phyloP scores from a whole-genome alignment of 2,888 invertebrate species.

The Onthophagus sagittarius region DNA sequence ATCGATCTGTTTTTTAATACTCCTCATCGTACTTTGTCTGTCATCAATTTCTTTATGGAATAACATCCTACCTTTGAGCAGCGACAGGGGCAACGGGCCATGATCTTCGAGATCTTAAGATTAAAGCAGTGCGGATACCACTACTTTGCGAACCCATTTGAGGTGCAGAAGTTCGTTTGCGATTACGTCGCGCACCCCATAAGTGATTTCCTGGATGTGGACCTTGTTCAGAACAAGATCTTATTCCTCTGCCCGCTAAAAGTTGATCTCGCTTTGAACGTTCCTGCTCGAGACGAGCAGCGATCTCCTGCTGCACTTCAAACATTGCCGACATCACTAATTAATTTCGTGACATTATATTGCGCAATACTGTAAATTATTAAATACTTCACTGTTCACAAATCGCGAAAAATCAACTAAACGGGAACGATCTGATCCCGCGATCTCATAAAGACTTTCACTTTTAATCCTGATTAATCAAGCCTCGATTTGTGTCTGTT shows the following conservation, averaged over 20 bases:
- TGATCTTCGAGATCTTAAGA: constrained; percentile 65
- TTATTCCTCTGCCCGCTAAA: constrained; percentile 54
- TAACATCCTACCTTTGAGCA: constrained; percentile 52
- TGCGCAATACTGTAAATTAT: not conserved
- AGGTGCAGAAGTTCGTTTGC: constrained; percentile 69
- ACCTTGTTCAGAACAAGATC: constrained; percentile 68
- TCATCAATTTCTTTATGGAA: not conserved
- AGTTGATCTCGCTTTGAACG: constrained; percentile 50
- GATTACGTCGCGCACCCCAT: constrained; percentile 62
- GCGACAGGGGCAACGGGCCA: constrained; percentile 74
- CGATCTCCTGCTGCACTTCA: constrained; percentile 45
- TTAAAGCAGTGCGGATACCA: constrained; percentile 57
- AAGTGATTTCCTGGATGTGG: constrained; percentile 65
- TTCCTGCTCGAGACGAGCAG: constrained; percentile 42
- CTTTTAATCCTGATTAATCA: not conserved
- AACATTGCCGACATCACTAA: constrained; percentile 38
- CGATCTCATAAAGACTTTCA: not conserved
- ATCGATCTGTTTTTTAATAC: not conserved
- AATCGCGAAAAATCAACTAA: not conserved
- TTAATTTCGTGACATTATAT: not conserved
- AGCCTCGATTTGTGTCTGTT: not conserved
- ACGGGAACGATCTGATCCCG: not conserved
- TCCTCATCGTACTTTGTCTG: not conserved
- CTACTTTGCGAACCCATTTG: constrained; percentile 59
- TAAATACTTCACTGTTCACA: not conserved